Evolutionary conservation across 2,797 vertebrate species (phyloP).

Genomic region (Sebastolobus alascanus): DNA sequence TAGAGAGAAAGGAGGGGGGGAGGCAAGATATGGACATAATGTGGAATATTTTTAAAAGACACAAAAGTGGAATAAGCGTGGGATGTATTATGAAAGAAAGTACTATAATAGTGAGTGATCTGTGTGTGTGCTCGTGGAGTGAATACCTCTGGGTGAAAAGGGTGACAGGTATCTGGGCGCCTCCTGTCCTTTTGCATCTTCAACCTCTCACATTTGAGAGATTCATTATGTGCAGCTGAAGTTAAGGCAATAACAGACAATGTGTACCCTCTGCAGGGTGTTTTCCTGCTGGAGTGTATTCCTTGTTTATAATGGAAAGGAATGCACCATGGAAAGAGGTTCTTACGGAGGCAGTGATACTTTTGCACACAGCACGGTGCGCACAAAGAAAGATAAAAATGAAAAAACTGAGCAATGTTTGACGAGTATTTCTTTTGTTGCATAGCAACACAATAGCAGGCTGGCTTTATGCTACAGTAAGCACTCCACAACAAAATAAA

Average conservation of each 20-base stretch:
- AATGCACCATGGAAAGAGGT: conserved; percentile 26
- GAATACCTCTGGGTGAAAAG: conserved; percentile 95
- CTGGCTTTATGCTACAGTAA: conserved; percentile 52
- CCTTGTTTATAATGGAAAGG: conserved; percentile 49
- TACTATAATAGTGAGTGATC: background rate
- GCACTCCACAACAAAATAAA: conserved; percentile 63
- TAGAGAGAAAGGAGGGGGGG: background rate
- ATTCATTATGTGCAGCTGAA: conserved; percentile 94
- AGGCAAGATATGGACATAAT: background rate
- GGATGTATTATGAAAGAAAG: conserved; percentile 7
- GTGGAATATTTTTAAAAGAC: conserved; percentile 1
- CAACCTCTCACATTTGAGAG: conserved; percentile 96
- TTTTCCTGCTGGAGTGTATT: conserved; percentile 41
- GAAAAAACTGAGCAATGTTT: conserved; percentile 30
- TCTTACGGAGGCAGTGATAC: conserved; percentile 9
- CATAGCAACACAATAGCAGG: conserved; percentile 59
- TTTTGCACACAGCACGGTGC: conserved; percentile 11
- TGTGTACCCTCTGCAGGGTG: conserved; percentile 36
- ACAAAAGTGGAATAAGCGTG: background rate
- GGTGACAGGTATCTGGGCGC: conserved; percentile 96
- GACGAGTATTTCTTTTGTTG: conserved; percentile 54
- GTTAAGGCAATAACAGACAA: conserved; percentile 72
- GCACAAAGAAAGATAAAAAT: conserved; percentile 4
- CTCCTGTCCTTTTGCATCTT: conserved; percentile 97
- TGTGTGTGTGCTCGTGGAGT: background rate